phyloP scores from a whole-genome alignment of 1,140 invertebrate genomes.

The Uloborus diversus region DNA sequence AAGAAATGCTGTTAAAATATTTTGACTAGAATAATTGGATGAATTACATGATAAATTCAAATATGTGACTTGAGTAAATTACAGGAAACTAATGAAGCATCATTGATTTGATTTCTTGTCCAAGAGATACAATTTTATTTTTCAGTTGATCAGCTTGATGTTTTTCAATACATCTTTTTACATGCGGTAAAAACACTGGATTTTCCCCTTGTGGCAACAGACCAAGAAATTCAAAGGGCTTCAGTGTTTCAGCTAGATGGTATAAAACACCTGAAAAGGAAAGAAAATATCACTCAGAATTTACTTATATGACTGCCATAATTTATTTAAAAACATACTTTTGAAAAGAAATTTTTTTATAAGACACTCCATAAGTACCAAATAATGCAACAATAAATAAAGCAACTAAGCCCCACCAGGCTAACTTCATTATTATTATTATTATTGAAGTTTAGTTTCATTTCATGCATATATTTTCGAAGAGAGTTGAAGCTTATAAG shows the following conservation, averaged over 20 bases:
- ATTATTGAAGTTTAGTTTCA: too few species aligned
- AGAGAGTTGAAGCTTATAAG: too few species aligned
- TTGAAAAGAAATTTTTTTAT: too few species aligned
- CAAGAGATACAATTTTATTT: conserved; percentile 51
- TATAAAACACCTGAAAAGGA: conserved; percentile 27
- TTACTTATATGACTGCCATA: too few species aligned
- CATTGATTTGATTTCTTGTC: conserved; percentile 56
- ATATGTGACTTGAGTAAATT: too few species aligned
- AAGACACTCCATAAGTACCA: neutral
- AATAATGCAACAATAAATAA: neutral
- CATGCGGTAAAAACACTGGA: conserved; percentile 8
- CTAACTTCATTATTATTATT: too few species aligned
- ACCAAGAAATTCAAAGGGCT: conserved; percentile 7
- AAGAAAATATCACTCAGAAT: neutral
- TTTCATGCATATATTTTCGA: too few species aligned
- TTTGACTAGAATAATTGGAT: too few species aligned
- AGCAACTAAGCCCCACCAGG: neutral
- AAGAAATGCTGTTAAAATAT: too few species aligned
- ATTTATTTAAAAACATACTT: too few species aligned
- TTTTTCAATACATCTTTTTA: conserved; percentile 47
- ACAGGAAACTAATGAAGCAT: conserved; percentile 3
- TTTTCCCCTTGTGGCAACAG: conserved; percentile 23
- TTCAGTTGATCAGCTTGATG: conserved; percentile 47
- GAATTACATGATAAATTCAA: too few species aligned
- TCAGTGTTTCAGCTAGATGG: conserved; percentile 37